Base-by-base conservation (phyloP, 2,888 invertebrate genomes). In the Drosophila meridionalis region DNA sequence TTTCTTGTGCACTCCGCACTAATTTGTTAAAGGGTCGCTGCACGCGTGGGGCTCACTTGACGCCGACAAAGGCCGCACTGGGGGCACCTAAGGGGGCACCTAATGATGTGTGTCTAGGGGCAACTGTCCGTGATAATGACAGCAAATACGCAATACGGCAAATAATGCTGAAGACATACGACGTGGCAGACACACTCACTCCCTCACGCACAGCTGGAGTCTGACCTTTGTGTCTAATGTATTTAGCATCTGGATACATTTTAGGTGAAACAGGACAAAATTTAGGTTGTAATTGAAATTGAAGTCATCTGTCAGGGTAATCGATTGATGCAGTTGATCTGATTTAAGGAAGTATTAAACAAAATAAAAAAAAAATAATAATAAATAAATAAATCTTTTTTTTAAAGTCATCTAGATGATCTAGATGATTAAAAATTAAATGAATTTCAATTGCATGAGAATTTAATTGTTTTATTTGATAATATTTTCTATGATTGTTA, bases 21-120 rank as follows among this genome's bases (percentile, higher is more conserved):
- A 76, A 69, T 78, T 71, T 67, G 70, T 76, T 70, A 56, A 78
- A 65, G 76, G 63, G 60, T 53, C 50, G 52, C 73, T 45, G 57
- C 52, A 26, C 69, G 60, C 57, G 50, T 52, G 73, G 69, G 68
- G 73, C 53, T 68, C 73, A 67, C 60, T 59, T 73, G 42, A 43
- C 26, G 78, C 80, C 80, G 80, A 78, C 78, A 78, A 80, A 80
- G 77, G 58, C 14, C 38, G 2, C 40, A 40, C 11, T 45, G 8
- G 48, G 48, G 36, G 45, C 48, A 52, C 53, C 55, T 76, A 78
- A 78, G 71, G 67, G 64, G 65, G 80, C 68, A 60, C n/a, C 69
- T 78, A 78, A 80, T 76, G 80, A 78, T 78, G 78, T 80, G 73
- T 78, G 53, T 64, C 53, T 64, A 76, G 72, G 66, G 61, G 55